Evolutionary conservation across 2,888 invertebrate species (phyloP).

Genomic region (Pristionchus entomophagus): DNA sequence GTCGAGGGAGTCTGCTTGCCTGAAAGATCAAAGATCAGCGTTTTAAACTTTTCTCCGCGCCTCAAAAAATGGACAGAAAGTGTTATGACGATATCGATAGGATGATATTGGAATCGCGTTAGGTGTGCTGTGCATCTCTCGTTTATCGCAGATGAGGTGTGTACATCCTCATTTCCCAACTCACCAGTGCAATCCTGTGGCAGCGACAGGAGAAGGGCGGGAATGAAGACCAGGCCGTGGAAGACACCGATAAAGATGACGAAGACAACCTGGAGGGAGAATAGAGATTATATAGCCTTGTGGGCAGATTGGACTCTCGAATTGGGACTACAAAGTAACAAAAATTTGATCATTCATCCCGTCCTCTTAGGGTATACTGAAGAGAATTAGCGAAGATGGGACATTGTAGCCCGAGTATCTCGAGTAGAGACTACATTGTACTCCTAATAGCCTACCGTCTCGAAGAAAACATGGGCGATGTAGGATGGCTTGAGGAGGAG

Average conservation of each 20-base stretch:
- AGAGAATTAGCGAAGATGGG: neutral
- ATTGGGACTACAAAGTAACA: no score
- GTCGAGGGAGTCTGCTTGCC: constrained; percentile 21
- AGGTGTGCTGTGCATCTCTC: no score
- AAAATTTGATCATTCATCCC: no score
- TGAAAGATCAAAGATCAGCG: constrained; percentile 9
- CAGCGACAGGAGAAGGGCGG: neutral
- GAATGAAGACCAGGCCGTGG: constrained; percentile 46
- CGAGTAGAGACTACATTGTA: constrained; percentile 1
- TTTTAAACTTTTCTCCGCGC: neutral
- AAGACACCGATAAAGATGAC: constrained; percentile 45
- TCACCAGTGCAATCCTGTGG: neutral
- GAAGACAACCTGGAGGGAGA: constrained; percentile 22
- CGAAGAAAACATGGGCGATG: constrained; percentile 44
- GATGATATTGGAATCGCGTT: no score
- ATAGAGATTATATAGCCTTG: neutral
- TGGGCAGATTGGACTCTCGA: no score
- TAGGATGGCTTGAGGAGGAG: constrained; percentile 29
- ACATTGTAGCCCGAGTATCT: no score
- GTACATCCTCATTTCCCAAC: neutral
- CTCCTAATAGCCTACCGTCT: constrained; percentile 13
- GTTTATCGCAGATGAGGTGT: neutral
- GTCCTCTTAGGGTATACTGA: no score
- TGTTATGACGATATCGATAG: neutral
- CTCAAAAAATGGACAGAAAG: no score